Evolutionary conservation across 2,113 vertebrate genomes (phyloP).

Genomic region (Scortum barcoo): DNA sequence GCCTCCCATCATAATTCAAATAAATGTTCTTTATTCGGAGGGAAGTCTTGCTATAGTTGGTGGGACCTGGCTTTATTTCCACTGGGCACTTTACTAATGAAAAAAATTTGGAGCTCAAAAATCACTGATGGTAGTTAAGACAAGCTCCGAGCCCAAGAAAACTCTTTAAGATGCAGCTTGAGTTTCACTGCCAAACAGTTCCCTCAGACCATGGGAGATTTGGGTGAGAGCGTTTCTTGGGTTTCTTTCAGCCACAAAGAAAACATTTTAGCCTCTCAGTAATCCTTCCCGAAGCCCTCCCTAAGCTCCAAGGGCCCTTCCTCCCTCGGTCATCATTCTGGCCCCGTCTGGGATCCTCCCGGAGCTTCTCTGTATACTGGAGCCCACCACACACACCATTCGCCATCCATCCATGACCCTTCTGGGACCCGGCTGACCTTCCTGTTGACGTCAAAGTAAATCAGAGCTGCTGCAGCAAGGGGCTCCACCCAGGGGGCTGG

Average conservation of each 20-base stretch:
- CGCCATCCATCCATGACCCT: conserved; percentile 60
- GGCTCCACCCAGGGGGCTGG: conserved; percentile 83
- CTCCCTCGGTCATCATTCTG: conserved; percentile 51
- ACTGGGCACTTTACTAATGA: background rate
- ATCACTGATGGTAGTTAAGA: conserved; percentile 16
- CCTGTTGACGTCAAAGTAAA: conserved; percentile 87
- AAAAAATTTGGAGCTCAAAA: conserved; percentile 5
- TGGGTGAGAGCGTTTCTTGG: conserved; percentile 76
- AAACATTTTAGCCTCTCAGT: conserved; percentile 84
- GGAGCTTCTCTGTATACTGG: conserved; percentile 43
- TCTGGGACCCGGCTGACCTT: conserved; percentile 79
- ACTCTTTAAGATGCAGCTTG: conserved; percentile 40
- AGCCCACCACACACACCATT: conserved; percentile 39
- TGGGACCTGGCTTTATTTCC: conserved; percentile 1
- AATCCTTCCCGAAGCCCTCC: conserved; percentile 80
- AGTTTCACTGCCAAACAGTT: conserved; percentile 46
- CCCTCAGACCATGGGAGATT: conserved; percentile 62
- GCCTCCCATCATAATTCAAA: background rate
- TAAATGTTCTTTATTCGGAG: background rate
- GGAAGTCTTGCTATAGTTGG: background rate
- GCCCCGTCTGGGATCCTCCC: conserved; percentile 50
- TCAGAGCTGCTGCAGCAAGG: conserved; percentile 70
- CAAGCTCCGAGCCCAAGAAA: conserved; percentile 25
- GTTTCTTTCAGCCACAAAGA: conserved; percentile 85
- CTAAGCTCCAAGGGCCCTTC: conserved; percentile 75